Percentiles rank a stretch among this genome's conserved stretches.
These are phyloP conservation scores for Scelioninae gen. 1 DNA, from an alignment of 2,888 invertebrate species.

Conservation along the genomic window DNA sequence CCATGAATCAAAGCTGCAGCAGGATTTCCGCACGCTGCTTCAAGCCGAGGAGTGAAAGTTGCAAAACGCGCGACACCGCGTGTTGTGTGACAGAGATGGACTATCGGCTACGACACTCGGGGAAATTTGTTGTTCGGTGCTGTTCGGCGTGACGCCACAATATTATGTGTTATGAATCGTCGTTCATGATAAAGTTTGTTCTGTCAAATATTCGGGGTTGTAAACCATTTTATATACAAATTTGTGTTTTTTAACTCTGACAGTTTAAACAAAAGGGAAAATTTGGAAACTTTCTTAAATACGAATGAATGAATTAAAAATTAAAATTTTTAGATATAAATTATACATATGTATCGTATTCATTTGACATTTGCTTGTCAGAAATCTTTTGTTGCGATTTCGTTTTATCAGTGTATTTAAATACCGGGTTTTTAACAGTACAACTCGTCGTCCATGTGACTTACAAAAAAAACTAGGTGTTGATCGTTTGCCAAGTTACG, in stretches of 20 bases:
- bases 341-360: too few species aligned
- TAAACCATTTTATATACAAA: too few species aligned
- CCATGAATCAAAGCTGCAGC: constrained; percentile 82
- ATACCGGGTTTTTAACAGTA: constrained; percentile 15
- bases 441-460: constrained; percentile 28
- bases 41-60: constrained; percentile 82
- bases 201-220: constrained; percentile 4
- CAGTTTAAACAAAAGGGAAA: too few species aligned
- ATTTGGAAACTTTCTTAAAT: too few species aligned
- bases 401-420: too few species aligned
- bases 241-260: too few species aligned
- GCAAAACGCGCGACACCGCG: neutral
- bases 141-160: neutral
- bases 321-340: too few species aligned
- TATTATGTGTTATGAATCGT: constrained; percentile 18
- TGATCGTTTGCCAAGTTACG: constrained; percentile 1
- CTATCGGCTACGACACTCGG: neutral
- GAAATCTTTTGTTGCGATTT: too few species aligned
- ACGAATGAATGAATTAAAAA: too few species aligned
- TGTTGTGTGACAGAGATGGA: constrained; percentile 9
- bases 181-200: neutral
- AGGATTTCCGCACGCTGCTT: constrained; percentile 81
- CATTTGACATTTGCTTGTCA: too few species aligned
- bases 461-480: neutral
- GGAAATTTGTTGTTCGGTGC: constrained; percentile 1